Evolutionary conservation across 2,888 invertebrate species (phyloP).

Genomic region (Luffia ferchaultella): DNA sequence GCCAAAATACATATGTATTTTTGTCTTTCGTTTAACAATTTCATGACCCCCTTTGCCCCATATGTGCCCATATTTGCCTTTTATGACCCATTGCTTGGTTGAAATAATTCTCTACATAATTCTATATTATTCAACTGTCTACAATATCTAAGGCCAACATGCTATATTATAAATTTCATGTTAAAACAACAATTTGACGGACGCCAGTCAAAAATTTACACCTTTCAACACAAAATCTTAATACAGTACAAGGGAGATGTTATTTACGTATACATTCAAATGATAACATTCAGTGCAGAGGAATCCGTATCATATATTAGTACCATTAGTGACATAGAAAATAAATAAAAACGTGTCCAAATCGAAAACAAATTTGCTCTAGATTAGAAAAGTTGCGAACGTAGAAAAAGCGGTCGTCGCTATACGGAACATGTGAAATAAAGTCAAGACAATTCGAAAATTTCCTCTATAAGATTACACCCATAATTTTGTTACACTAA

Average conservation of each 20-base stretch:
- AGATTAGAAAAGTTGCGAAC: too few species aligned
- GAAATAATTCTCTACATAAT: slow-evolving; percentile 30
- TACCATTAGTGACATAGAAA: neutral
- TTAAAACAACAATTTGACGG: slow-evolving; percentile 31
- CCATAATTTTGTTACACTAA: neutral
- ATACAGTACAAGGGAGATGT: neutral
- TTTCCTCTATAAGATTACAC: too few species aligned
- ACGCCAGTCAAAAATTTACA: neutral
- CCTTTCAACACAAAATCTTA: slow-evolving; percentile 1
- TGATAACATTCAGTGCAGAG: neutral
- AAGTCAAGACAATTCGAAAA: too few species aligned
- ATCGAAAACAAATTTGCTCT: too few species aligned
- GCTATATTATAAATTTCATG: slow-evolving; percentile 61
- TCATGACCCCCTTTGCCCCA: slow-evolving; percentile 21
- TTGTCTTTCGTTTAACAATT: slow-evolving; percentile 54
- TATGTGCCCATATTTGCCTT: neutral
- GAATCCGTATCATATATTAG: neutral
- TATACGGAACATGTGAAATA: too few species aligned
- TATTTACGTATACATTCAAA: neutral
- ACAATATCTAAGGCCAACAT: slow-evolving; percentile 49
- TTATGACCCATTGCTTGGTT: neutral
- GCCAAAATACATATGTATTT: neutral
- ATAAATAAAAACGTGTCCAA: neutral
- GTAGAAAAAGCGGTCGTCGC: too few species aligned
- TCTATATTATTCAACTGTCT: slow-evolving; percentile 42